These are phyloP conservation scores for Tubiluchus corallicola DNA, from an alignment of 2,888 invertebrate species.

Conservation along the genomic window DNA sequence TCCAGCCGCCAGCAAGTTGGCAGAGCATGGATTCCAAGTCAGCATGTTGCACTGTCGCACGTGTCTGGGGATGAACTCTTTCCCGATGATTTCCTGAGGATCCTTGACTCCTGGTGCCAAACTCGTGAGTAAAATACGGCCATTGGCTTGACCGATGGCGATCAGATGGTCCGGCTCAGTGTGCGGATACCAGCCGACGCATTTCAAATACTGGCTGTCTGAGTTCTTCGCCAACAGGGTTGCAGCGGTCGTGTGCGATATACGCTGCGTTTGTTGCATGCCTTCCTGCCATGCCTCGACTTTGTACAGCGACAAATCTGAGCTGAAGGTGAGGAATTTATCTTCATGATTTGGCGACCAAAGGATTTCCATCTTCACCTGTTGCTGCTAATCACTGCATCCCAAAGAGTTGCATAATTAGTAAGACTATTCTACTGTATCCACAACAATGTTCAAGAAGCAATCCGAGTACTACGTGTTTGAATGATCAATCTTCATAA, in stretches of 20 bases:
- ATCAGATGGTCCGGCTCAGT: conserved; percentile 55
- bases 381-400: no score
- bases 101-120: conserved; percentile 32
- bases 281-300: conserved; percentile 37
- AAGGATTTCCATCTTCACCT: conserved; percentile 57
- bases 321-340: conserved; percentile 66
- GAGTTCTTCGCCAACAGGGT: conserved; percentile 51
- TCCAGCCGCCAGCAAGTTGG: conserved; percentile 62
- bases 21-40: conserved; percentile 66
- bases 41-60: conserved; percentile 66
- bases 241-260: conserved; percentile 49
- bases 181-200: conserved; percentile 65
- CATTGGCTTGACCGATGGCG: conserved; percentile 71
- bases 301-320: conserved; percentile 62
- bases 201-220: conserved; percentile 57
- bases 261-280: conserved; percentile 34
- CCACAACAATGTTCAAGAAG: no score
- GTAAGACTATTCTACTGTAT: no score
- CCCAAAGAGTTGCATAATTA: no score
- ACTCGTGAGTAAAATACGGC: conserved; percentile 56
- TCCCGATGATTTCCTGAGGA: conserved; percentile 45
- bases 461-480: no score
- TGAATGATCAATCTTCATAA: no score
- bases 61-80: conserved; percentile 61
- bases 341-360: conserved; percentile 64